These are phyloP conservation scores for Centropus bengalensis DNA, from an alignment of 2,113 vertebrate species.

Conservation along the genomic window DNA sequence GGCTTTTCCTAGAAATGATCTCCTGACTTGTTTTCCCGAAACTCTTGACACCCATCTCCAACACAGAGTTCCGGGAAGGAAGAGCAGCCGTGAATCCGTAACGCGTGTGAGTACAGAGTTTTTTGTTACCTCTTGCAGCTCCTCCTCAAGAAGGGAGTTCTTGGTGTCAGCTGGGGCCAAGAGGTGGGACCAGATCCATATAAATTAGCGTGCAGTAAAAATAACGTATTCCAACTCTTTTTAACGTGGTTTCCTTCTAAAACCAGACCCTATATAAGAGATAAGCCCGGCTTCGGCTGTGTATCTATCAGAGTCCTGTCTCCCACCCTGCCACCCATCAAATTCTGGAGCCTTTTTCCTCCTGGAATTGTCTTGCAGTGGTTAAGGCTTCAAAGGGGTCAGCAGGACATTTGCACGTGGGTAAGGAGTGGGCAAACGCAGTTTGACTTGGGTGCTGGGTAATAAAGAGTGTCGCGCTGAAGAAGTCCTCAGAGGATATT, in stretches of 20 bases:
- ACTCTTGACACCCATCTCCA: background rate
- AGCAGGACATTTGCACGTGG: background rate
- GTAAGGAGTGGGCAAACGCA: background rate
- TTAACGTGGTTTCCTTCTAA: background rate
- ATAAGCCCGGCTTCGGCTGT: background rate
- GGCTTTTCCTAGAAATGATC: background rate
- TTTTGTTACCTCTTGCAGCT: background rate
- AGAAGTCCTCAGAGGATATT: conserved; percentile 12
- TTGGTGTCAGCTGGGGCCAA: background rate
- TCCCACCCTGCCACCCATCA: background rate
- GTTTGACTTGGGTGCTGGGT: background rate
- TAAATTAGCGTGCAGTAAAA: background rate
- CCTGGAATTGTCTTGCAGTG: background rate
- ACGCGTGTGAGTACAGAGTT: background rate
- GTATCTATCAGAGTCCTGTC: background rate
- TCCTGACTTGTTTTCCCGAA: background rate
- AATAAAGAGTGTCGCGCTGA: background rate
- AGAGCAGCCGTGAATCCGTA: background rate
- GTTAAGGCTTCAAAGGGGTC: background rate
- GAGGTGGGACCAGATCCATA: background rate
- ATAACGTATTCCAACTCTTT: too few species aligned
- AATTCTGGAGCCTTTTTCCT: background rate
- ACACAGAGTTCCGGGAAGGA: background rate
- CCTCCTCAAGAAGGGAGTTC: background rate
- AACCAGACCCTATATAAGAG: background rate